phyloP scores from a whole-genome alignment of 2,888 invertebrate genomes.

The Mythimna lalbum region DNA sequence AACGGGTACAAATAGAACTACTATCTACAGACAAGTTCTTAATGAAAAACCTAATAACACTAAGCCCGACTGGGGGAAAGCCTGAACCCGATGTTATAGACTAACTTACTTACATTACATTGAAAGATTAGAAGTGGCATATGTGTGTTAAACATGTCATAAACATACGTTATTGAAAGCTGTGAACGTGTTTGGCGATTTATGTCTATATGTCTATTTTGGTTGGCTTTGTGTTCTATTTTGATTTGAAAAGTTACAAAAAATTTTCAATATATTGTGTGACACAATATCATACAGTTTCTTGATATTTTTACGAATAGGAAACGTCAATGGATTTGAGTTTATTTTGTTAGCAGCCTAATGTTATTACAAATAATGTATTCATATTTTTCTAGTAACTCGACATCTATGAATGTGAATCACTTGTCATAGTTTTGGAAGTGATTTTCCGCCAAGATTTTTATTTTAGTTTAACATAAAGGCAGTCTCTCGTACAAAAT shows the following conservation, averaged over 20 bases:
- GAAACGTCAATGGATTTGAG: background rate
- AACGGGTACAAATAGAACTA: background rate
- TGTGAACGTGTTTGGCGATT: background rate
- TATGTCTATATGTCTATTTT: background rate
- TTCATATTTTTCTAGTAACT: conserved; percentile 20
- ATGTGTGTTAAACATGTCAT: background rate
- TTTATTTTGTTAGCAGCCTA: background rate
- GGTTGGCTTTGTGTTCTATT: background rate
- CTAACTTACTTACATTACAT: background rate
- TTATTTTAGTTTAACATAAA: background rate
- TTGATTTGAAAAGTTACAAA: conserved; percentile 15
- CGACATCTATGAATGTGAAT: conserved; percentile 9
- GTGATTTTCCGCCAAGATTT: background rate
- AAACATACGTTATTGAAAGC: background rate
- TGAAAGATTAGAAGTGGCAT: background rate
- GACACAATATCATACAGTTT: background rate
- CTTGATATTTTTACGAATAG: conserved; percentile 4
- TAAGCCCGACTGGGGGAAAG: background rate
- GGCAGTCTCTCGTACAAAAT: too few relatives aligned
- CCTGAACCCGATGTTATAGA: background rate
- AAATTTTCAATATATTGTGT: background rate
- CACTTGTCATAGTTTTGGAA: background rate
- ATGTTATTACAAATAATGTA: conserved; percentile 19
- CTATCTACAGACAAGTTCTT: background rate
- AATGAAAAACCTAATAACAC: conserved; percentile 17